These are phyloP conservation scores for Encarsia formosa DNA, from an alignment of 2,888 invertebrate species.

Conservation along the genomic window DNA sequence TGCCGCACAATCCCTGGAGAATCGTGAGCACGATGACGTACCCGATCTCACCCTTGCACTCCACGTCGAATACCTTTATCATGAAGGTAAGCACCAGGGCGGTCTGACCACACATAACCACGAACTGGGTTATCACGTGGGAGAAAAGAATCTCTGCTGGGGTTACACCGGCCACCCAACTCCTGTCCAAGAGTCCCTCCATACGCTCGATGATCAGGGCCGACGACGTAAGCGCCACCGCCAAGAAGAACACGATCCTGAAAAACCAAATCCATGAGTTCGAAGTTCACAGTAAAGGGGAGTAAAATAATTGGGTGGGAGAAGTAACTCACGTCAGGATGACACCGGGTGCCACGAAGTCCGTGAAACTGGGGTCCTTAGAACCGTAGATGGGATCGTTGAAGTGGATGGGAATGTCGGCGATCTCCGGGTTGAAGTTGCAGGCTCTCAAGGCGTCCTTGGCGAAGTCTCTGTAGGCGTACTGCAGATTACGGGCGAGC, in stretches of 20 bases:
- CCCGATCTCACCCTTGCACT: constrained; percentile 81
- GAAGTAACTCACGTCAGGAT: constrained; percentile 87
- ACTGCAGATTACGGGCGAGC: constrained; percentile 79
- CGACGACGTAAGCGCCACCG: constrained; percentile 89
- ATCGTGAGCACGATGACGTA: constrained; percentile 82
- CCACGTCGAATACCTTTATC: constrained; percentile 84
- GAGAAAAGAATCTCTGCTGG: constrained; percentile 90
- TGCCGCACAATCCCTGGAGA: constrained; percentile 88
- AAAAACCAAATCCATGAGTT: constrained; percentile 24
- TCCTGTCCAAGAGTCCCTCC: constrained; percentile 87
- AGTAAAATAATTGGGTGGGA: no score
- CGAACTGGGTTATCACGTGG: constrained; percentile 90
- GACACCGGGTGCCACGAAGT: constrained; percentile 94
- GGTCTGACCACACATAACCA: constrained; percentile 93
- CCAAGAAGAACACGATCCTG: constrained; percentile 94
- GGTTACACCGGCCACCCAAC: constrained; percentile 90
- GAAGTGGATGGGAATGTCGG: constrained; percentile 86
- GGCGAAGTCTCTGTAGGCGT: constrained; percentile 83
- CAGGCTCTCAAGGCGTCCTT: constrained; percentile 66
- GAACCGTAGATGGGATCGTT: constrained; percentile 85
- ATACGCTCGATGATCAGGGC: constrained; percentile 86
- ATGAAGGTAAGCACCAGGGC: constrained; percentile 86
- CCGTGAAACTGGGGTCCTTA: constrained; percentile 87
- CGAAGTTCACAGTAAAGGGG: no score
- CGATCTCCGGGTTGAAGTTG: constrained; percentile 77